phyloP scores from a whole-genome alignment of 2,113 vertebrate species.

The Delphinapterus leucas region DNA sequence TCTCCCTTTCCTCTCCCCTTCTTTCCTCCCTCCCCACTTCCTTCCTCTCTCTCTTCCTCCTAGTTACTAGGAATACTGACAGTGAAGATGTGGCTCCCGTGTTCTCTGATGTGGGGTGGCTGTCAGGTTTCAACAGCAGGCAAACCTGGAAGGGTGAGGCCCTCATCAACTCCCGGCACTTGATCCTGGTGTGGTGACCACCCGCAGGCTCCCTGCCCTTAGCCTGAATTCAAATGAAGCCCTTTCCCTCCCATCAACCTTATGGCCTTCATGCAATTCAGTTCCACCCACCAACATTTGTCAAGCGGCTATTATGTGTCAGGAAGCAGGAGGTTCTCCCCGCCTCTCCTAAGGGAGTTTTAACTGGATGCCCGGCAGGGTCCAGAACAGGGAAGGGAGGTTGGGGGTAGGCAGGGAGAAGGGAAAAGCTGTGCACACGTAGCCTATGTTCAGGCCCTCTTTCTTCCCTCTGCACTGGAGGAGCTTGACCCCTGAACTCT shows the following conservation, averaged over 20 bases:
- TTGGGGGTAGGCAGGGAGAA: background rate
- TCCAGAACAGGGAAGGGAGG: background rate
- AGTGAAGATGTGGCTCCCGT: background rate
- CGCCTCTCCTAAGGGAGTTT: background rate
- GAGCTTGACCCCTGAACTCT: background rate
- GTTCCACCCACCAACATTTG: background rate
- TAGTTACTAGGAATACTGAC: background rate
- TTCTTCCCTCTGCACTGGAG: background rate
- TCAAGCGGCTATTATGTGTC: background rate
- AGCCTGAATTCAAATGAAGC: background rate
- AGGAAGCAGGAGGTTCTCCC: background rate
- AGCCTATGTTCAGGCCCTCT: background rate
- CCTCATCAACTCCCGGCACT: background rate
- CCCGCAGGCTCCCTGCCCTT: background rate
- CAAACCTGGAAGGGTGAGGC: background rate
- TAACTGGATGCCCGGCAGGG: background rate
- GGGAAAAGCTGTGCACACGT: background rate
- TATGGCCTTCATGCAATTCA: background rate
- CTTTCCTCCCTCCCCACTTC: background rate
- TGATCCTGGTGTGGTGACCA: constrained; percentile 3
- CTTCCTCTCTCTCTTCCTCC: too few relatives aligned
- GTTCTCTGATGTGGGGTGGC: background rate
- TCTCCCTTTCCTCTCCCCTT: background rate
- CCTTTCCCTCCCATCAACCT: background rate
- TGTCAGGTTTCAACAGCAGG: constrained; percentile 39